A percentile compares a stretch with the other conserved stretches of the same genome.
phyloP scores from a whole-genome alignment of 2,113 vertebrate genomes.

The Semnopithecus entellus region DNA sequence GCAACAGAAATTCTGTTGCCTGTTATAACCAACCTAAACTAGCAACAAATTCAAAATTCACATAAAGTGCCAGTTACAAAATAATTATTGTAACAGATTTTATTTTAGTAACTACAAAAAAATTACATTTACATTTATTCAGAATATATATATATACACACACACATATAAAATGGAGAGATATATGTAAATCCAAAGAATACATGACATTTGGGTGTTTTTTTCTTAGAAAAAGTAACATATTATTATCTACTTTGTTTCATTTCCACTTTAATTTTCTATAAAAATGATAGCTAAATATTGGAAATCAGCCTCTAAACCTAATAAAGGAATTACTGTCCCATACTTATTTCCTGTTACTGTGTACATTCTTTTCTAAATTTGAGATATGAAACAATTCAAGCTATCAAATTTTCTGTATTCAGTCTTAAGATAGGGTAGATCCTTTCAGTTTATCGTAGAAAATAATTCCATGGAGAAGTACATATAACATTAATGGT shows the following conservation, averaged over 20 bases:
- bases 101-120: not conserved
- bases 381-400: not conserved
- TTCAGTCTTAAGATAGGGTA: not conserved
- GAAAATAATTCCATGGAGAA: not conserved
- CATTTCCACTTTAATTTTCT: not conserved
- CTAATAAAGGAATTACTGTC: not conserved
- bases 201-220: not conserved
- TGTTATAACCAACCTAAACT: not conserved
- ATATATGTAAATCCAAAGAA: not conserved
- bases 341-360: not conserved
- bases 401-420: not conserved
- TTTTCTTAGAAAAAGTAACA: not conserved
- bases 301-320: not conserved
- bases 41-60: not conserved
- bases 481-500: not conserved
- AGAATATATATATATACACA: not conserved
- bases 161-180: not conserved
- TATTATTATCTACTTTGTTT: not conserved
- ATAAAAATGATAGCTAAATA: constrained; percentile 7
- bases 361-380: not conserved
- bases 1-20: not conserved
- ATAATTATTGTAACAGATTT: not conserved
- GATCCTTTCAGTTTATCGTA: not conserved
- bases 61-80: not conserved
- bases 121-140: not conserved